phyloP scores from a whole-genome alignment of 2,888 invertebrate species.

The Aplocera efformata region DNA sequence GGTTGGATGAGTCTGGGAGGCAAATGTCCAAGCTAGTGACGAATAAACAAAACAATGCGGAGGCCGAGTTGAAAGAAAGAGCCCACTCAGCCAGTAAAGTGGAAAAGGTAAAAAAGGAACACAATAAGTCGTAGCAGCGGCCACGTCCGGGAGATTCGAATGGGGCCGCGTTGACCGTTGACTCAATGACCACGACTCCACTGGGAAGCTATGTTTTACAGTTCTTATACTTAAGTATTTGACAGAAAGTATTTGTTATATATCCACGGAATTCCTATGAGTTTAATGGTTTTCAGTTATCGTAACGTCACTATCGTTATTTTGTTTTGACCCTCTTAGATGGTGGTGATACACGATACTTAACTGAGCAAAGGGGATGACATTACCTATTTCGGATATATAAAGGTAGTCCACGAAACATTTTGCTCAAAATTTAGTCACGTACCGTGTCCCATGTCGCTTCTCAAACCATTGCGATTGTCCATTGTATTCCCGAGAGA shows the following conservation, averaged over 20 bases:
- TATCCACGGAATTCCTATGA: no score
- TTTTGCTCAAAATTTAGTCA: conserved; percentile 76
- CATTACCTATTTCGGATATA: conserved; percentile 69
- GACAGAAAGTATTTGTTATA: no score
- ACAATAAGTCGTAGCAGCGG: conserved; percentile 61
- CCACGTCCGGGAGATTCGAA: conserved; percentile 53
- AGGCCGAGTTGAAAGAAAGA: conserved; percentile 54
- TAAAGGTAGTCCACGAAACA: conserved; percentile 61
- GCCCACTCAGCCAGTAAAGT: conserved; percentile 59
- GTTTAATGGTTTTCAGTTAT: no score
- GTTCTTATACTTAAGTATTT: background rate
- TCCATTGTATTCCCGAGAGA: conserved; percentile 76
- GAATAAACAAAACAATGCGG: conserved; percentile 57
- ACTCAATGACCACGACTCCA: conserved; percentile 48
- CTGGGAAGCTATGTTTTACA: conserved; percentile 24
- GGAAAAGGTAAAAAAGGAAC: conserved; percentile 59
- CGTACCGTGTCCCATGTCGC: conserved; percentile 76
- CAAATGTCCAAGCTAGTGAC: conserved; percentile 61
- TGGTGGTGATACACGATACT: conserved; percentile 39
- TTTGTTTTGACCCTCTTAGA: conserved; percentile 6
- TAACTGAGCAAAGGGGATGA: conserved; percentile 55
- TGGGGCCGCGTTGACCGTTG: conserved; percentile 51
- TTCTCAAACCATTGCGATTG: conserved; percentile 71
- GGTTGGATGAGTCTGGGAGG: conserved; percentile 51
- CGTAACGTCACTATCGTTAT: background rate